Conservation (phyloP, 2,888 invertebrate genomes). For the Deilephila elpenor region DNA sequence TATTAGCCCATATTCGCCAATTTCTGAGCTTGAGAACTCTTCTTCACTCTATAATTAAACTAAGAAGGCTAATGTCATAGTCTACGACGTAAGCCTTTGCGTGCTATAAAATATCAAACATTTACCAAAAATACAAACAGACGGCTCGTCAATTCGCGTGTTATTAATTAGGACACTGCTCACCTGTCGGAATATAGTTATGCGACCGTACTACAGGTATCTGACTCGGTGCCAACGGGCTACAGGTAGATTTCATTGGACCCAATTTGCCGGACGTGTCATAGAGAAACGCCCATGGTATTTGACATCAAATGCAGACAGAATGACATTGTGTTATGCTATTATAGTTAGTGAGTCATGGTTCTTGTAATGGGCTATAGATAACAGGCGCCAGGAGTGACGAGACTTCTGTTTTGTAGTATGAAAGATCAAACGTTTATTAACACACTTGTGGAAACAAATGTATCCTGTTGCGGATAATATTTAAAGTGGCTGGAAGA, state of each 20-base stretch:
- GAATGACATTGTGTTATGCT: slow-evolving; percentile 9
- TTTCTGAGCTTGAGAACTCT: too few relatives aligned
- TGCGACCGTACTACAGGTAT: slow-evolving; percentile 3
- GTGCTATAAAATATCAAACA: neutral
- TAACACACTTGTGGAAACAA: too few relatives aligned
- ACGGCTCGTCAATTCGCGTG: neutral
- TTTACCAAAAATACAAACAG: neutral
- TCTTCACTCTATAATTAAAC: too few relatives aligned
- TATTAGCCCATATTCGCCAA: too few relatives aligned
- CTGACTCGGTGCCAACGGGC: slow-evolving; percentile 7
- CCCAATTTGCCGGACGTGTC: slow-evolving; percentile 22
- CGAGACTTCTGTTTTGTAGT: too few relatives aligned
- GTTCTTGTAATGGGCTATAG: slow-evolving; percentile 2
- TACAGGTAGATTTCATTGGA: slow-evolving; percentile 18
- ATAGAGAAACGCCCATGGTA: slow-evolving; percentile 15
- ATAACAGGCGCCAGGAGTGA: too few relatives aligned
- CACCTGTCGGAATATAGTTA: slow-evolving; percentile 11
- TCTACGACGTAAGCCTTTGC: too few relatives aligned
- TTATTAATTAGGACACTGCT: slow-evolving; percentile 13
- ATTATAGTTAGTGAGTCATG: slow-evolving; percentile 16
- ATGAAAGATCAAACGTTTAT: too few relatives aligned
- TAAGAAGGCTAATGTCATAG: too few relatives aligned
- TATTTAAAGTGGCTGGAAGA: too few relatives aligned
- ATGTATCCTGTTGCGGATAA: too few relatives aligned
- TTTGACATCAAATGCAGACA: slow-evolving; percentile 15